Conservation (phyloP, 30 jellyfish, hydroid and myxozoan genomes). For the Aurelia sp. region DNA sequence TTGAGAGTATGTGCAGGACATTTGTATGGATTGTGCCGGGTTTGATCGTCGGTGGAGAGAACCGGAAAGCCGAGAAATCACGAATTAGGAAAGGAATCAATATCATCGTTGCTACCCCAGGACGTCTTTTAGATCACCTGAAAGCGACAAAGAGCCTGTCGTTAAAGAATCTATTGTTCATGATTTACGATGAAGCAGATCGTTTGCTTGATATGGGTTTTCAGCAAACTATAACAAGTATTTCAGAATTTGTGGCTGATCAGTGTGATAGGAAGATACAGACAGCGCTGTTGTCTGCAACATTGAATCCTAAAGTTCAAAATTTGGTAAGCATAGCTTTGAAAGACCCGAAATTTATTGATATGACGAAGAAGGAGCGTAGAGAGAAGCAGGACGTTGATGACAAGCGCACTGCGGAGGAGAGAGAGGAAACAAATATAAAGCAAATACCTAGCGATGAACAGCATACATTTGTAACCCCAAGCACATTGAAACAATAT, state of each 20-base stretch:
- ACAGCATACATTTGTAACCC: conserved; percentile 29
- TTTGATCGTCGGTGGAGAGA: conserved; percentile 94
- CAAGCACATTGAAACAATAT: conserved; percentile 78
- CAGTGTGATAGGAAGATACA: conserved; percentile 59
- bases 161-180: conserved; percentile 37
- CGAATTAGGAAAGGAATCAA: conserved; percentile 96
- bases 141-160: conserved; percentile 86
- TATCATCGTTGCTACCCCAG: conserved; percentile 95
- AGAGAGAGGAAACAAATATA: too few species aligned
- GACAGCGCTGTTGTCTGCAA: conserved; percentile 91
- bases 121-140: conserved; percentile 91
- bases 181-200: conserved; percentile 98
- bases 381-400: not conserved
- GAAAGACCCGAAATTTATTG: conserved; percentile 68
- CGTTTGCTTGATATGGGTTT: conserved; percentile 94
- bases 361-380: conserved; percentile 33
- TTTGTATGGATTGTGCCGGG: conserved; percentile 96
- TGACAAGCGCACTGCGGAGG: too few species aligned
- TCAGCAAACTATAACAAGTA: conserved; percentile 65
- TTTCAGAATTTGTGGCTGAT: conserved; percentile 39
- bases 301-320: conserved; percentile 74
- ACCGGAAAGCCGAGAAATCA: conserved; percentile 94
- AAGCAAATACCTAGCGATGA: not conserved
- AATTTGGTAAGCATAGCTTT: conserved; percentile 78
- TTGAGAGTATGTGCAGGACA: conserved; percentile 83